These are phyloP conservation scores for Mycteria americana DNA, from an alignment of 2,797 vertebrate genomes.

Conservation along the genomic window DNA sequence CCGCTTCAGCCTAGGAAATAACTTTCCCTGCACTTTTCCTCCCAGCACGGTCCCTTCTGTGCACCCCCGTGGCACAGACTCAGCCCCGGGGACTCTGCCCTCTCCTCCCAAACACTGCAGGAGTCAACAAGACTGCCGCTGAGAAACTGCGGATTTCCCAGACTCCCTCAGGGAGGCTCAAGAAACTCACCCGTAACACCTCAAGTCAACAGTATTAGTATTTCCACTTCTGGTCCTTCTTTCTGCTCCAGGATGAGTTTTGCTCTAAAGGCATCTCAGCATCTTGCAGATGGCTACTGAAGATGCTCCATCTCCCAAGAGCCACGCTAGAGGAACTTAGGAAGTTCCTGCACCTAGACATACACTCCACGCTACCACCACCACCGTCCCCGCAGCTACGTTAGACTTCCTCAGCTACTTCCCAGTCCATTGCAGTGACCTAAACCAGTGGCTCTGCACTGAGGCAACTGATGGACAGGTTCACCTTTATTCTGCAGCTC, in stretches of 20 bases:
- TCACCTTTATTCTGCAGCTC: background rate
- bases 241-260: background rate
- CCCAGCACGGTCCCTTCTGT: background rate
- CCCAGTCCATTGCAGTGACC: background rate
- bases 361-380: background rate
- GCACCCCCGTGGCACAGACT: background rate
- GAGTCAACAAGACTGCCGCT: background rate
- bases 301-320: background rate
- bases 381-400: rapidly evolving
- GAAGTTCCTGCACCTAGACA: background rate
- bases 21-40: background rate
- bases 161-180: background rate
- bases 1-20: background rate
- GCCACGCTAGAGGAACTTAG: background rate
- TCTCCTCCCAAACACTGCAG: background rate
- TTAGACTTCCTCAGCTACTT: background rate
- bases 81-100: background rate
- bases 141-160: background rate
- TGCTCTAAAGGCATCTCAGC: background rate
- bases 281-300: background rate
- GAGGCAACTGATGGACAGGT: background rate
- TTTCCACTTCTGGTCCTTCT: background rate
- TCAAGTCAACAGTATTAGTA: background rate
- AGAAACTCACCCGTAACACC: background rate
- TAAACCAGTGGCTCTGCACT: background rate